phyloP scores from a whole-genome alignment of 30 jellyfish, hydroid and myxozoan genomes.

The Cassiopea andromeda region DNA sequence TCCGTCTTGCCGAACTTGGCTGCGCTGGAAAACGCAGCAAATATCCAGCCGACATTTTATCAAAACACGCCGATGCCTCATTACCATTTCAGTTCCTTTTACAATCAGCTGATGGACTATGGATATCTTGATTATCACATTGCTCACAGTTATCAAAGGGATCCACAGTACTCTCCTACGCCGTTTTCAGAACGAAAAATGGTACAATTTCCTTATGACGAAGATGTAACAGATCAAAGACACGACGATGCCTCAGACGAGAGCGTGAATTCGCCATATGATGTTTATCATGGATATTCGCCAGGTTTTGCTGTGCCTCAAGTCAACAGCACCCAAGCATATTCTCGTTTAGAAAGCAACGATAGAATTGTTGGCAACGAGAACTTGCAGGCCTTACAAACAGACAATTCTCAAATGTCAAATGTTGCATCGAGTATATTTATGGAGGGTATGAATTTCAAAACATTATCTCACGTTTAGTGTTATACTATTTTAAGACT shows the following conservation, averaged over 20 bases:
- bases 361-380: conserved; percentile 21
- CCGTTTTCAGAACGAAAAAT: conserved; percentile 25
- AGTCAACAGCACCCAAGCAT: conserved; percentile 4
- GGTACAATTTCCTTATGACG: conserved; percentile 70
- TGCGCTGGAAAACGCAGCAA: conserved; percentile 31
- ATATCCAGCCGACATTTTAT: not conserved
- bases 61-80: conserved; percentile 13
- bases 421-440: conserved; percentile 18
- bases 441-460: conserved; percentile 43
- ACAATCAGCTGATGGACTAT: conserved; percentile 46
- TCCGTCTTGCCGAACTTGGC: conserved; percentile 27
- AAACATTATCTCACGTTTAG: conserved; percentile 7
- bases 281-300: conserved; percentile 43
- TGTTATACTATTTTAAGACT: not conserved
- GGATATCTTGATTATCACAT: conserved; percentile 36
- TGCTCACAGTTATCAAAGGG: conserved; percentile 39
- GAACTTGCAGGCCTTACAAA: conserved; percentile 12
- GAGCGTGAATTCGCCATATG: conserved; percentile 1
- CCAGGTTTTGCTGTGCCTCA: conserved; percentile 12
- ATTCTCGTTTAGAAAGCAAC: conserved; percentile 34
- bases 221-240: conserved; percentile 5
- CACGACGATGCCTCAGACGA: conserved; percentile 29
- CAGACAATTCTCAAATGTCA: conserved; percentile 12
- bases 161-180: conserved; percentile 15
- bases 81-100: conserved; percentile 32